Evolutionary conservation across 2,797 vertebrate genomes (phyloP), one percentile per base, ranked within the genome.

Genomic region (Ptychadena robeensis): DNA sequence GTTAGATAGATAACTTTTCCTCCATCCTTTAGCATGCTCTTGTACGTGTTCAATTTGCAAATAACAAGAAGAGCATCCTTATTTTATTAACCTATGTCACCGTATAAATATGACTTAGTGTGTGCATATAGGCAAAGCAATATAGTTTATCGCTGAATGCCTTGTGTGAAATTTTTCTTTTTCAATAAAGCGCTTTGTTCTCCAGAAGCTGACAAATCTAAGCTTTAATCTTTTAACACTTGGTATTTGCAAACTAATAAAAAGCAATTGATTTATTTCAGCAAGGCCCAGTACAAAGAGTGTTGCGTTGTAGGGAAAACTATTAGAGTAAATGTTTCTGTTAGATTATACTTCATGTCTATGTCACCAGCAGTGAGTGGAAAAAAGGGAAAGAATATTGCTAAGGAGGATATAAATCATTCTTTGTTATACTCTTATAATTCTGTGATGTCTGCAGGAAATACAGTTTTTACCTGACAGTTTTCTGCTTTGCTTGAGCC

Each of bases 351-450:
- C 53, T 73, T 67, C 71, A 59, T 68, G 34, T 10, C 15, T 83
- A 25, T 14, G 75, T 73, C 63, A 68, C 22, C 44, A 35, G 27
- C n/a, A 44, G 30, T 73, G 18, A 67, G 32, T 37, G 37, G 57
- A 34, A 70, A 32, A 30, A n/a, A n/a, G n/a, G 48, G 37, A 66
- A 38, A 53, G 57, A 72, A 78, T 72, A 65, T 38, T 73, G 30
- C 14, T 25, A 25, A 66, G 69, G 34, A 79, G 63, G 64, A 37
- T 79, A 69, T 78, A 79, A 84, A 84, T 84, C 82, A 74, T 25
- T 68, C 48, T 73, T 67, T 84, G 76, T 79, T 53, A 79, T 80
- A 37, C 57, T 28, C 63, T 67, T 61, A 84, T 70, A 84, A 79
- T 79, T 67, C 18, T 73, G 8, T 31, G 34, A 73, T 68, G 65